Base-by-base conservation (phyloP, 2,797 vertebrate species). In the Sebastes taczanowskii region DNA sequence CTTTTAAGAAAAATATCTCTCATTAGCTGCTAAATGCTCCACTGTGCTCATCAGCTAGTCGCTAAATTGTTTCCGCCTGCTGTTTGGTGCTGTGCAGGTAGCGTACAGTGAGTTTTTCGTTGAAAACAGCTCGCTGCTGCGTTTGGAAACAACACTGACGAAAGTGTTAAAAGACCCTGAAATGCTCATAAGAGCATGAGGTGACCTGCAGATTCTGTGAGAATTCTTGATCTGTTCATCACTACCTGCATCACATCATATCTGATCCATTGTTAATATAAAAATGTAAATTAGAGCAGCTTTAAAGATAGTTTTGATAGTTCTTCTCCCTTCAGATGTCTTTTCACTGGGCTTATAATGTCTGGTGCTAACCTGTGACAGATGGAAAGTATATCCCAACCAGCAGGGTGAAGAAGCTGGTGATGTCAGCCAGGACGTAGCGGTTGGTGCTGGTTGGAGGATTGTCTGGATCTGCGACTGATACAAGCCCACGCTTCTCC, bases 321-420 rank as follows among this genome's bases (percentile, higher is more conserved):
- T 20, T 62, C 30, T 11, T 23, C 14, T 27, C n/a, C 30, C 11
- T 25, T 29, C 16, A 25, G 11, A 49, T 11, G 10, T 32, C 16
- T 60, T 10, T 38, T 34, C 56, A 46, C 2, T 25, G 14, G 30
- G 20, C n/a, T 16, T 11, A 49, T 49, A 20, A 49, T 52, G 7
- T 64, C 11, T 67, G 71, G 13, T 27, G 74, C 94, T 86, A 68
- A 99, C 99, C 99, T 96, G 99, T 99, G 85, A 99, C 99, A 0
- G 99, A 99, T 4, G 99, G 99, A 88, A 99, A 99, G 91, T 99
- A 99, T 92, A 99, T 99, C 81, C 99, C 99, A 1, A 99, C 98
- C 69, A 99, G 94, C 87, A 99, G 95, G 1, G 98, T 99, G 94
- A 99, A 99, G 95, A 99, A 99, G 77, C 97, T 99, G 82, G 97